Evolutionary conservation across 1,140 invertebrate genomes (phyloP), one percentile per base, ranked within the genome.

Genomic region (Anastatus disparis): DNA sequence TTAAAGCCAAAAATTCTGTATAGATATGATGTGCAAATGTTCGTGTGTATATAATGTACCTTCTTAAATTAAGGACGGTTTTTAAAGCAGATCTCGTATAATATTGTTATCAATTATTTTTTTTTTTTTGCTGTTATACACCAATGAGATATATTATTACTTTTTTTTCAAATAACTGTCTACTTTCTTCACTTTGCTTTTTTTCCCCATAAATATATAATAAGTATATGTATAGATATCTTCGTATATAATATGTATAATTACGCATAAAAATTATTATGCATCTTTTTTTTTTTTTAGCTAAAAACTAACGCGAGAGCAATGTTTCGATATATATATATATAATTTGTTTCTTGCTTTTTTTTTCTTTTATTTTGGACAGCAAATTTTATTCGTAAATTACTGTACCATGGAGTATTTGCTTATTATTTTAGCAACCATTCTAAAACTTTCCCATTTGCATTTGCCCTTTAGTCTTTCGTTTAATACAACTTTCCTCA

Each of bases 41-140:
- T 53, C 20, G 27, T 22, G 26, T 24, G 15, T 31, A 10, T 42
- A n/a, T n/a, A n/a, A 44, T 7, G 26, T 29, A 56, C 50, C 48
- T 56, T 63, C 59, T 63, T 70, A 70, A 62, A 70, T 31, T 62
- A 62, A 70, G 67, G 67, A 70, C 67, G 58, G 67, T 44, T 42
- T 55, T n/a, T 38, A 6, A 61, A 69, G 35, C 56, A 61, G 66
- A 62, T 69, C 66, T 53, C 0, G 12, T 53, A 12, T n/a, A n/a
- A n/a, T n/a, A n/a, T n/a, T n/a, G n/a, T n/a, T n/a, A n/a, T n/a
- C n/a, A n/a, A n/a, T 22, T 13, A 20, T 31, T 52, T 12, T 42
- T 27, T 29, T 48, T 63, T 12, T 22, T 53, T 53, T 35, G 9
- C 3, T 31, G 8, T 42, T 70, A n/a, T n/a, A n/a, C 24, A 27